phyloP scores from a whole-genome alignment of 2,113 vertebrate species.

The Plectropomus leopardus region DNA sequence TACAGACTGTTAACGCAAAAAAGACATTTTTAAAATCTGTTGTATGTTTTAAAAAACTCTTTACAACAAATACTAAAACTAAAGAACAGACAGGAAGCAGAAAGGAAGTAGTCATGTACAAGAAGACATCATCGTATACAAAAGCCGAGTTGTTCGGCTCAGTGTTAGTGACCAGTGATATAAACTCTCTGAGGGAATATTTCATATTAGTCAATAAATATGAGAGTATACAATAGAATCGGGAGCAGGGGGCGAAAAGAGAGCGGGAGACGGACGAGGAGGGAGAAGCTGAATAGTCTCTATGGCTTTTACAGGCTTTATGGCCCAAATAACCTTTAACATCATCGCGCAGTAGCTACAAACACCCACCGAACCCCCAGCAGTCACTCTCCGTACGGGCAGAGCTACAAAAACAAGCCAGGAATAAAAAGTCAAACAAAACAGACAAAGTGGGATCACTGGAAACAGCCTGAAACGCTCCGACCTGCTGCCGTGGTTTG shows the following conservation, averaged over 20 bases:
- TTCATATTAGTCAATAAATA: conserved; percentile 82
- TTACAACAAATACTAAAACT: conserved; percentile 70
- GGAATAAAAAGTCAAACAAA: not conserved
- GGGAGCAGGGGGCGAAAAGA: conserved; percentile 13
- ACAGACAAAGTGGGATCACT: conserved; percentile 42
- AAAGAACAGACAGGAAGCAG: conserved; percentile 67
- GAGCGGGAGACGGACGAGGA: conserved; percentile 34
- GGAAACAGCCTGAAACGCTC: conserved; percentile 18
- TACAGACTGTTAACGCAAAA: conserved; percentile 57
- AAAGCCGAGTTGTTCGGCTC: conserved; percentile 80
- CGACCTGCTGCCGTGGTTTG: not conserved
- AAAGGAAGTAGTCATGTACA: conserved; percentile 73
- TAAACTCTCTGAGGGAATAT: conserved; percentile 80
- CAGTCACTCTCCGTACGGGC: conserved; percentile 22
- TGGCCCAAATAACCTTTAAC: conserved; percentile 61
- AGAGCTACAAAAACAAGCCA: conserved; percentile 6
- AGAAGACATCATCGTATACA: conserved; percentile 76
- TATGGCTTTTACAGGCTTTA: conserved; percentile 78
- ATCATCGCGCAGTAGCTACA: conserved; percentile 25
- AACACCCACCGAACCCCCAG: not conserved
- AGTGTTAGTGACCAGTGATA: conserved; percentile 85
- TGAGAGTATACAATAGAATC: conserved; percentile 72
- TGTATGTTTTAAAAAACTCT: conserved; percentile 59
- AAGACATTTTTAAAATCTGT: conserved; percentile 59
- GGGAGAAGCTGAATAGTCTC: conserved; percentile 66